Evolutionary conservation across 2,888 invertebrate species (phyloP), one percentile per base, ranked within the genome.

Genomic region (Phorcus lineatus): DNA sequence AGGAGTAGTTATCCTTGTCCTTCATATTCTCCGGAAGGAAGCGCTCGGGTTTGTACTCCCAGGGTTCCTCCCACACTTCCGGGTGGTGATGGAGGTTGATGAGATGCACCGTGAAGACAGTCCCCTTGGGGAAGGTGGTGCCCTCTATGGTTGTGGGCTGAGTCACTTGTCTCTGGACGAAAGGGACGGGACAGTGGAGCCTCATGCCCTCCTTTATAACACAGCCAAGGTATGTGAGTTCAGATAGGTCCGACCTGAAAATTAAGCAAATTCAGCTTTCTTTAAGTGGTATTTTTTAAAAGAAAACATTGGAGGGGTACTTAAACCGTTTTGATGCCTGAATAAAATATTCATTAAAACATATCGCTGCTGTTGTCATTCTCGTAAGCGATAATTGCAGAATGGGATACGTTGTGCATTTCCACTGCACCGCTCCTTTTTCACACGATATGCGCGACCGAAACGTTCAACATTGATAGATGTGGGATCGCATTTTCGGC

Each of bases 181-280:
- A 82, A 0, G 90, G 89, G 1, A 91, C 91, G 1, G 91, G 88
- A 36, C 85, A 81, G 66, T 90, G 87, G 7, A 87, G 40, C 9
- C 92, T 84, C 86, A 91, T 83, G 6, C 88, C 86, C 81, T 91
- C 91, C 78, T 91, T 91, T 22, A 91, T 88, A 77, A 89, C 90
- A 80, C 85, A 81, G 11, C 88, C 89, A 55, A 90, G 83, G 81
- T 88, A 90, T 19, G 84, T 83, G 28, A 91, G 79, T n/a, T 86
- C 82, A 2, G 76, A 36, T 47, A 91, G 80, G 79, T 91, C 90
- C 6, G 86, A 85, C 89, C 91, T 91, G 81, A 9, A 84, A 80
- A 13, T 47, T 11, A 36, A 36, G 36, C 36, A 36, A 36, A 36
- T 36, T 36, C 4, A 36, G 36, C 2, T 36, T 7, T 36, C n/a